These are phyloP conservation scores for Myrmophylax atrothorax DNA, from an alignment of 2,113 vertebrate genomes.

Conservation along the genomic window DNA sequence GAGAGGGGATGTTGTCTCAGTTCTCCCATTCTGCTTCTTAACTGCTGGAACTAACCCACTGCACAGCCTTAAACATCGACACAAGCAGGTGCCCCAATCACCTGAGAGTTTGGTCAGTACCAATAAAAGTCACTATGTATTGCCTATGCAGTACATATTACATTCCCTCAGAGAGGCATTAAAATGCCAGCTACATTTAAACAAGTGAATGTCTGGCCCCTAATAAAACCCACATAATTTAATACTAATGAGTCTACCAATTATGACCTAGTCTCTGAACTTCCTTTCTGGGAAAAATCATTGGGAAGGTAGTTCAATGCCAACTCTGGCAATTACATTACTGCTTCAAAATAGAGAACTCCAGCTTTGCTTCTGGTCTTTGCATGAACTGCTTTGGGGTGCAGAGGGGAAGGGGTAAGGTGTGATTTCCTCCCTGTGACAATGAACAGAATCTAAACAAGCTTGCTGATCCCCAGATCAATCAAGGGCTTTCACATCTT, in stretches of 20 bases:
- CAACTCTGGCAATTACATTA: background rate
- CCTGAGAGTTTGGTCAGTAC: constrained; percentile 27
- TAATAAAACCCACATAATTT: constrained; percentile 71
- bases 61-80: background rate
- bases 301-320: constrained; percentile 40
- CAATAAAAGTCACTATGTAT: constrained; percentile 57
- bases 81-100: constrained; percentile 33
- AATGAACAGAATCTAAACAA: background rate
- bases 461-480: background rate
- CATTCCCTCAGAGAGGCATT: constrained; percentile 59
- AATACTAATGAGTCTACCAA: constrained; percentile 68
- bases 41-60: background rate
- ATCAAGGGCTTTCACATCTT: background rate
- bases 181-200: constrained; percentile 69
- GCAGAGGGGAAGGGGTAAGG: background rate
- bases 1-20: background rate
- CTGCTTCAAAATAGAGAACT: background rate
- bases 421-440: background rate
- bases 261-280: constrained; percentile 60
- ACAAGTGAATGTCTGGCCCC: constrained; percentile 65
- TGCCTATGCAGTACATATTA: constrained; percentile 40
- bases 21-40: background rate
- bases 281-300: constrained; percentile 68
- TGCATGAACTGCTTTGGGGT: background rate
- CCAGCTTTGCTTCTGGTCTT: background rate